phyloP scores from a whole-genome alignment of 2,113 vertebrate species.

The Chaenocephalus aceratus region DNA sequence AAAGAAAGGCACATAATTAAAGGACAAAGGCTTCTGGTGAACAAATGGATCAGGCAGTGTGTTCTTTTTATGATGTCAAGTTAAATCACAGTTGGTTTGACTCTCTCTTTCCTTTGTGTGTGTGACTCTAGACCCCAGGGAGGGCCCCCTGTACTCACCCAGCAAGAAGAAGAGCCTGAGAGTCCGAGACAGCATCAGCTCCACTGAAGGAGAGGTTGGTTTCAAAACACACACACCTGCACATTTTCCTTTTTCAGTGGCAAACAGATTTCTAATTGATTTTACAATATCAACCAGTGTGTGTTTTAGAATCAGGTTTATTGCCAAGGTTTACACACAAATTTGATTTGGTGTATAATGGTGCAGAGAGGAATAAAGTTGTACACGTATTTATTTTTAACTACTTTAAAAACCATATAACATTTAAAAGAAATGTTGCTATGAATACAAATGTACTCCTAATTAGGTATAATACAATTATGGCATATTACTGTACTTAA shows the following conservation, averaged over 20 bases:
- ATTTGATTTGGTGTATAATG: too few species aligned
- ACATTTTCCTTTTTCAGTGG: neutral
- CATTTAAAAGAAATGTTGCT: too few species aligned
- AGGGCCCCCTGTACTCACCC: constrained; percentile 59
- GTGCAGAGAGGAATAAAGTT: too few species aligned
- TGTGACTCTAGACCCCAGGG: constrained; percentile 50
- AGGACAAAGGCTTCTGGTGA: neutral
- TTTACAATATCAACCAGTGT: constrained; percentile 19
- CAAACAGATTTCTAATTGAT: constrained; percentile 1
- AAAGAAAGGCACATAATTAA: neutral
- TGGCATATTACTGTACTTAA: too few species aligned
- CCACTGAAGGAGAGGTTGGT: constrained; percentile 89
- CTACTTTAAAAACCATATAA: too few species aligned
- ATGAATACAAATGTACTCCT: too few species aligned
- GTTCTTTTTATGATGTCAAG: neutral
- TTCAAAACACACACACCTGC: constrained; percentile 75
- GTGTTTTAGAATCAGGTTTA: neutral
- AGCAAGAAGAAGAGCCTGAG: constrained; percentile 84
- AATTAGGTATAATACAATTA: too few species aligned
- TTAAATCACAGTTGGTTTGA: constrained; percentile 6
- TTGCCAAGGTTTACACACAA: too few species aligned
- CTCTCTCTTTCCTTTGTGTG: neutral
- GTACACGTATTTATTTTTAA: too few species aligned
- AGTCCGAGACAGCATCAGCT: constrained; percentile 87
- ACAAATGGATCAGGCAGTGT: neutral